A percentile compares a stretch with the other conserved stretches of the same genome.
Conservation (phyloP, 2,797 vertebrate genomes). For the Eulemur albifrons region DNA sequence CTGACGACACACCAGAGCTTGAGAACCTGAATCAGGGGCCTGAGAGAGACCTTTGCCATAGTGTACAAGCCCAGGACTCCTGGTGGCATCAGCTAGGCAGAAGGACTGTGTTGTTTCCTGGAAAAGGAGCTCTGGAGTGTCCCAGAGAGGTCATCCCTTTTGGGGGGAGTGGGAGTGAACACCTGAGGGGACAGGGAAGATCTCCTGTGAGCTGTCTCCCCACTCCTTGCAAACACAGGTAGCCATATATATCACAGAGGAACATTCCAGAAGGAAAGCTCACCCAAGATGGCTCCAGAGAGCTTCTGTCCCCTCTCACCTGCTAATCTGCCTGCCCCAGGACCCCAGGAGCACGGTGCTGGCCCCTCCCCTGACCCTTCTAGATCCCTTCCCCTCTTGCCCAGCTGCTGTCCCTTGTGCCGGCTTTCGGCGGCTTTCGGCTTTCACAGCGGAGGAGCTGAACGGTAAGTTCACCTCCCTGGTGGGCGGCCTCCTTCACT, state of each 20-base stretch:
- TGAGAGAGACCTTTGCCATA: neutral
- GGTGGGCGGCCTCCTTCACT: neutral
- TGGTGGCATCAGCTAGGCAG: neutral
- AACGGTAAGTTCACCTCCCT: neutral
- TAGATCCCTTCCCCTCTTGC: neutral
- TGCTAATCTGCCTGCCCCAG: neutral
- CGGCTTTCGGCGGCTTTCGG: rapidly evolving
- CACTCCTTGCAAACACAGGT: neutral
- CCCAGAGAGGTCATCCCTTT: neutral
- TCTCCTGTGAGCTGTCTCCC: neutral
- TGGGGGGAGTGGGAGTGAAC: neutral
- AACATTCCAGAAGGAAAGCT: neutral
- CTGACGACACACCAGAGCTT: neutral
- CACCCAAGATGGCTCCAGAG: neutral
- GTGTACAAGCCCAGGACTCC: neutral
- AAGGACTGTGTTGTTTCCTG: neutral
- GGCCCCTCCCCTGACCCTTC: neutral
- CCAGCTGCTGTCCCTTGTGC: neutral
- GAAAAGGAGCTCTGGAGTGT: neutral
- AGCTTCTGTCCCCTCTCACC: neutral
- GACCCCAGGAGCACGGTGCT: neutral
- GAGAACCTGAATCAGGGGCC: neutral
- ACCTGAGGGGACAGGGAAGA: neutral
- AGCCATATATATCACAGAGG: rapidly evolving
- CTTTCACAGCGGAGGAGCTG: neutral